Evolutionary conservation across 2,888 invertebrate species (phyloP).

Genomic region (Xestia rhomboidea): DNA sequence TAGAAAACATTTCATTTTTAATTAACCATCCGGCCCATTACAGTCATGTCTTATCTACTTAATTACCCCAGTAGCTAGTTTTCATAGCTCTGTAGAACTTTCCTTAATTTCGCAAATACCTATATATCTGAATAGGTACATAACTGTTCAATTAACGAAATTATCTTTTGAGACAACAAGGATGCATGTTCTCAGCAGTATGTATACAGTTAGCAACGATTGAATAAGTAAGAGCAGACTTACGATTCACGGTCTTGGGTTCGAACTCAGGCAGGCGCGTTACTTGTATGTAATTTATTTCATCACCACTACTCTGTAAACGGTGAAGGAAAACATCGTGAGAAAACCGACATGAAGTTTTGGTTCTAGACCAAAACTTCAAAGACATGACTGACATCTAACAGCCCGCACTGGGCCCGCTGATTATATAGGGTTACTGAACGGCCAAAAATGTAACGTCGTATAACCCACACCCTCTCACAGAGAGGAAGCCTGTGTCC

Average conservation of each 20-base stretch:
- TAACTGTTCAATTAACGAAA: conserved; percentile 18
- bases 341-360: background rate
- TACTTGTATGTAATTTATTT: background rate
- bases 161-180: background rate
- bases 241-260: background rate
- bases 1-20: background rate
- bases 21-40: background rate
- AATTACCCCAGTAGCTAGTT: background rate
- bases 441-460: too few relatives aligned
- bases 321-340: background rate
- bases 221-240: background rate
- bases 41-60: too few relatives aligned
- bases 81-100: background rate
- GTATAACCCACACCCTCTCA: background rate
- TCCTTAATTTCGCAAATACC: conserved; percentile 22
- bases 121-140: background rate
- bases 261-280: background rate
- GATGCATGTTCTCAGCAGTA: background rate
- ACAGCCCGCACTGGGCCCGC: background rate
- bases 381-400: background rate
- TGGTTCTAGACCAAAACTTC: background rate
- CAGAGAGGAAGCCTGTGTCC: background rate
- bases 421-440: too few relatives aligned
- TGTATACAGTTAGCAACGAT: background rate
- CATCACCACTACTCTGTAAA: background rate